Evolutionary conservation across 1,140 invertebrate genomes (phyloP).

Genomic region (Drosophila athabasca): DNA sequence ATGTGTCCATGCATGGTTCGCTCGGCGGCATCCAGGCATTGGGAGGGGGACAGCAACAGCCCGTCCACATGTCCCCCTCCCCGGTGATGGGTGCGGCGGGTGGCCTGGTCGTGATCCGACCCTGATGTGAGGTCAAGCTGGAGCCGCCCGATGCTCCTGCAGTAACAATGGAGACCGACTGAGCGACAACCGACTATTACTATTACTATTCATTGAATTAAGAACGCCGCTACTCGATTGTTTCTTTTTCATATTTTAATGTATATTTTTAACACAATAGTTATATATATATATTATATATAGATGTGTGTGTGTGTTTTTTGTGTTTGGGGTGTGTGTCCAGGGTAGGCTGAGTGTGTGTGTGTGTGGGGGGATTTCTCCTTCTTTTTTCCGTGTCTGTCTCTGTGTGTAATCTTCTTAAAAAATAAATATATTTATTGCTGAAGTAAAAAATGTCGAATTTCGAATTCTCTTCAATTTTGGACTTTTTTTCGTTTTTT

Average conservation of each 20-base stretch:
- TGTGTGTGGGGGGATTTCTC: no score
- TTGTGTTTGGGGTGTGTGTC: no score
- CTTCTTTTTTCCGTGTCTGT: background rate
- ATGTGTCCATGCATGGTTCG: slow-evolving; percentile 54
- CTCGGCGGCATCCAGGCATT: slow-evolving; percentile 10
- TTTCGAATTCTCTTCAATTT: slow-evolving; percentile 35
- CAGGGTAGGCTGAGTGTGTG: slow-evolving; percentile 1
- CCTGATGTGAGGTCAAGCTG: slow-evolving; percentile 72
- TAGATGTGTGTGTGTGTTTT: slow-evolving; percentile 28
- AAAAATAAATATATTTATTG: slow-evolving; percentile 8
- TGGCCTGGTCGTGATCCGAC: slow-evolving; percentile 28
- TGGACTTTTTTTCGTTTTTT: no score
- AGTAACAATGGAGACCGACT: background rate
- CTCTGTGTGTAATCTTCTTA: slow-evolving; percentile 17
- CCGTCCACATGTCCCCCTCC: slow-evolving; percentile 49
- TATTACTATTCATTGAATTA: no score
- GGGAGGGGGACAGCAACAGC: slow-evolving; percentile 1
- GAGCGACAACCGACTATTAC: no score
- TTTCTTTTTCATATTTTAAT: slow-evolving; percentile 15
- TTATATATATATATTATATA: slow-evolving; percentile 39
- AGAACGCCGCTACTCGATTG: no score
- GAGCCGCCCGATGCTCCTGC: slow-evolving; percentile 62
- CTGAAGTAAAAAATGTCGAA: slow-evolving; percentile 16
- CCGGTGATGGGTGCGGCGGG: slow-evolving; percentile 7
- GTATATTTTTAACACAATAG: slow-evolving; percentile 50